Evolutionary conservation across 2,113 vertebrate genomes (phyloP).

Genomic region (Acanthochromis polyacanthus): DNA sequence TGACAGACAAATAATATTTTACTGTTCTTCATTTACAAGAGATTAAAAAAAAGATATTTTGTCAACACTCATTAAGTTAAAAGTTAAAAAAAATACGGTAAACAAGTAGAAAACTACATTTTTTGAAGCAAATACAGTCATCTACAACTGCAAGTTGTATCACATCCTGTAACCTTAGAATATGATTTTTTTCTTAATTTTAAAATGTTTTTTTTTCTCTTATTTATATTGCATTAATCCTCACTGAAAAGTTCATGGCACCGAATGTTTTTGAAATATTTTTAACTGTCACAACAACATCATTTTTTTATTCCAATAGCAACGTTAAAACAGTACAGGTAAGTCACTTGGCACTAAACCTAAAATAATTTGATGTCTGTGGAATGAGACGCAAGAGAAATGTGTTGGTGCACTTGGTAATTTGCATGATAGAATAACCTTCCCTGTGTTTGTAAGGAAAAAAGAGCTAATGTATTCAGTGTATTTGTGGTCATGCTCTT

Average conservation of each 20-base stretch:
- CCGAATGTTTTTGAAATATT: slow-evolving; percentile 56
- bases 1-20: no score
- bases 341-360: slow-evolving; percentile 77
- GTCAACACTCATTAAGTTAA: neutral
- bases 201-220: slow-evolving; percentile 33
- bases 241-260: slow-evolving; percentile 55
- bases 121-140: neutral
- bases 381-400: slow-evolving; percentile 77
- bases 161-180: neutral
- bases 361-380: slow-evolving; percentile 80
- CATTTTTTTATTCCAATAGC: slow-evolving; percentile 32
- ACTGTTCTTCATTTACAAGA: neutral
- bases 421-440: slow-evolving; percentile 88
- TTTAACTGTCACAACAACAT: slow-evolving; percentile 56
- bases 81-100: neutral
- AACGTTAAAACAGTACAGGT: slow-evolving; percentile 68
- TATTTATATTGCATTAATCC: slow-evolving; percentile 35
- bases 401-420: slow-evolving; percentile 75
- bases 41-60: neutral
- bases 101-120: neutral
- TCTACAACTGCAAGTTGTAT: slow-evolving; percentile 7
- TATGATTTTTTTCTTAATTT: slow-evolving; percentile 23
- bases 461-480: slow-evolving; percentile 86
- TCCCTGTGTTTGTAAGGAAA: slow-evolving; percentile 74
- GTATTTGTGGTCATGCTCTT: slow-evolving; percentile 88